Percentiles rank a stretch among this genome's conserved stretches.
Evolutionary conservation across 2,797 vertebrate species (phyloP).

Genomic region (Merluccius polli): DNA sequence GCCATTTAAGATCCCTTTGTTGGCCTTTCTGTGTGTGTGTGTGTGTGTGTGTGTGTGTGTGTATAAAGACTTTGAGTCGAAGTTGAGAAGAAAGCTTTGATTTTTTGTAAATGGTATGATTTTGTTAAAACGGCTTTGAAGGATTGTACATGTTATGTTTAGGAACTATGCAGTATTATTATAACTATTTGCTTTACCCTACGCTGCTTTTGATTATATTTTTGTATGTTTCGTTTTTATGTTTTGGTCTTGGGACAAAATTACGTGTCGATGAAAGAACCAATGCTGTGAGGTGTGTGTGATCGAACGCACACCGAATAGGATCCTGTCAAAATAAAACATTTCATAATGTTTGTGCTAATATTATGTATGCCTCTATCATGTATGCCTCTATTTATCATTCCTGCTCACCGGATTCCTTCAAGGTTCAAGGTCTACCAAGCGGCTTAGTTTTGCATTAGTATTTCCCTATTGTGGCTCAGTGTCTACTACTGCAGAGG

Average conservation of each 20-base stretch:
- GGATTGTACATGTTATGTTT: constrained; percentile 56
- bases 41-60: no score
- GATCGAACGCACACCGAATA: neutral
- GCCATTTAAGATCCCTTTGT: neutral
- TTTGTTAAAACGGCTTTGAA: constrained; percentile 32
- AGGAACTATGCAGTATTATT: constrained; percentile 58
- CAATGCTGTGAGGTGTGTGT: neutral
- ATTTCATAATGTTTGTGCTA: neutral
- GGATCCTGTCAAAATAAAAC: neutral
- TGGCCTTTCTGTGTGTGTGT: neutral
- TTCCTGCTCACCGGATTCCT: neutral
- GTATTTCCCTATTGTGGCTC: neutral
- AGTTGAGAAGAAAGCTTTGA: neutral
- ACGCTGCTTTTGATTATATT: constrained; percentile 42
- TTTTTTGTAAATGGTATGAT: constrained; percentile 22
- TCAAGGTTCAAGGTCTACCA: neutral
- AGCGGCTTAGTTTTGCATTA: neutral
- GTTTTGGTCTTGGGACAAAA: constrained; percentile 20
- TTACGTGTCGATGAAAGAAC: neutral
- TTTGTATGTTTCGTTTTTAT: constrained; percentile 29
- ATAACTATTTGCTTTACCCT: constrained; percentile 32
- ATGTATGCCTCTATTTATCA: neutral
- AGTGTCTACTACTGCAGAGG: no score
- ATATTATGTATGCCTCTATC: neutral
- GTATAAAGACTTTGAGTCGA: neutral